A percentile compares a stretch with the other conserved stretches of the same genome.
Evolutionary conservation across 2,888 invertebrate genomes (phyloP).

Genomic region (Thecocarcelia acutangulata): DNA sequence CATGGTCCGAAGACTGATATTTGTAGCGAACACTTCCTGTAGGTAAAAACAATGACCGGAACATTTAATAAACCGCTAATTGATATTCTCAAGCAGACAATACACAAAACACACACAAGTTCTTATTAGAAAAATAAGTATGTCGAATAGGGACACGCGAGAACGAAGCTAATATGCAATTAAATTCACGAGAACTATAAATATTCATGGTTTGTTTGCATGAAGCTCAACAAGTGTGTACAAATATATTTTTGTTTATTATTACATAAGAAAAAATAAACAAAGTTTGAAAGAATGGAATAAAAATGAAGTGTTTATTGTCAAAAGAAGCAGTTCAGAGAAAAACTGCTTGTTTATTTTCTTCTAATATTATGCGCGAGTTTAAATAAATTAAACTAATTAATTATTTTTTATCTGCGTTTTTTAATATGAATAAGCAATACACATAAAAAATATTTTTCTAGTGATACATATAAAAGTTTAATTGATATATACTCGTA

Average conservation of each 20-base stretch:
- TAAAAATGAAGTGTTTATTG: too few relatives aligned
- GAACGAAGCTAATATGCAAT: not conserved
- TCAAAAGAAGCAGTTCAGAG: too few relatives aligned
- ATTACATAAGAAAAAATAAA: too few relatives aligned
- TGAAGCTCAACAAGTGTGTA: constrained; percentile 1
- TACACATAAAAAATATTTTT: too few relatives aligned
- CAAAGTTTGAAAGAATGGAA: too few relatives aligned
- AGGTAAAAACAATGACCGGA: constrained; percentile 42
- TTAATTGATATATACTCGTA: too few relatives aligned
- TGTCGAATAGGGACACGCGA: not conserved
- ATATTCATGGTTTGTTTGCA: not conserved
- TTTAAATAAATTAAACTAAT: too few relatives aligned
- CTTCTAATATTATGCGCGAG: not conserved
- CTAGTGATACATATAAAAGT: too few relatives aligned
- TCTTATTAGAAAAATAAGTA: not conserved
- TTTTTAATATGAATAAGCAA: too few relatives aligned
- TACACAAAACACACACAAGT: not conserved
- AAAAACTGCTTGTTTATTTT: not conserved
- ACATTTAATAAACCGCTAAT: constrained; percentile 54
- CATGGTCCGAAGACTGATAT: not conserved
- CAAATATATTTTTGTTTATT: not conserved
- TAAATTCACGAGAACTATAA: not conserved
- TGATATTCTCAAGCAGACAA: constrained; percentile 27
- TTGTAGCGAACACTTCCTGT: constrained; percentile 19
- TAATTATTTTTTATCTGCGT: too few relatives aligned